A percentile compares a stretch with the other conserved stretches of the same genome.
Conservation (phyloP, 2,113 vertebrate genomes). For the Apistogramma diplotaenia region DNA sequence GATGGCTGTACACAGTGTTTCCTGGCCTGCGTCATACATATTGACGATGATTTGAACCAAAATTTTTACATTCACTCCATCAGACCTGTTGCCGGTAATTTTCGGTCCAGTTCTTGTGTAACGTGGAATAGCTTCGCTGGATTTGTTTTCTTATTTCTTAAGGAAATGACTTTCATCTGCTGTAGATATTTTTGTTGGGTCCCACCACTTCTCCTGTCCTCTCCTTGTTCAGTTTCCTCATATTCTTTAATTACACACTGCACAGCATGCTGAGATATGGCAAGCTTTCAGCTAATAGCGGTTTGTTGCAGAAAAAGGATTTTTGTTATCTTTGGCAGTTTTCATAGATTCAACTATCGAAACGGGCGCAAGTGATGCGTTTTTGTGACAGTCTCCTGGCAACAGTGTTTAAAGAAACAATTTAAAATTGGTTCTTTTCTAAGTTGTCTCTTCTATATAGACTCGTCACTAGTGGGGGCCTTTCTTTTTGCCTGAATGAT, state of each 20-base stretch:
- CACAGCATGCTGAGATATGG: not conserved
- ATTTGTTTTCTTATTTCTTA: not conserved
- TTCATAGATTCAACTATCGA: not conserved
- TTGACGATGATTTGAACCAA: no score
- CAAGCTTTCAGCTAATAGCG: not conserved
- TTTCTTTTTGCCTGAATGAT: not conserved
- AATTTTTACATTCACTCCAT: no score
- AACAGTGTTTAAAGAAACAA: not conserved
- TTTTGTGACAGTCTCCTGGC: not conserved
- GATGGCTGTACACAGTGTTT: no score
- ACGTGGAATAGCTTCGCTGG: not conserved
- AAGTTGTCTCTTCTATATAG: not conserved
- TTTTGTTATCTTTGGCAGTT: not conserved
- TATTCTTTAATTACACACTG: rapidly evolving
- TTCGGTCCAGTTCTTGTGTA: no score
- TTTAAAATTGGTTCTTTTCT: not conserved
- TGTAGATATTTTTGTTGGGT: not conserved
- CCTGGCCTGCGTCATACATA: no score
- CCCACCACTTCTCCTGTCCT: not conserved
- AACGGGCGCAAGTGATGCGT: not conserved
- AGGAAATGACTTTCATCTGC: not conserved
- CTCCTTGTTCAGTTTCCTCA: rapidly evolving
- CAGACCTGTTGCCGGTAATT: no score
- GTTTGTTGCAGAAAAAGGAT: not conserved
- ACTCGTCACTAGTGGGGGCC: not conserved